A percentile compares a stretch with the other conserved stretches of the same genome.
phyloP scores from a whole-genome alignment of 2,797 vertebrate genomes.

The Huso huso region DNA sequence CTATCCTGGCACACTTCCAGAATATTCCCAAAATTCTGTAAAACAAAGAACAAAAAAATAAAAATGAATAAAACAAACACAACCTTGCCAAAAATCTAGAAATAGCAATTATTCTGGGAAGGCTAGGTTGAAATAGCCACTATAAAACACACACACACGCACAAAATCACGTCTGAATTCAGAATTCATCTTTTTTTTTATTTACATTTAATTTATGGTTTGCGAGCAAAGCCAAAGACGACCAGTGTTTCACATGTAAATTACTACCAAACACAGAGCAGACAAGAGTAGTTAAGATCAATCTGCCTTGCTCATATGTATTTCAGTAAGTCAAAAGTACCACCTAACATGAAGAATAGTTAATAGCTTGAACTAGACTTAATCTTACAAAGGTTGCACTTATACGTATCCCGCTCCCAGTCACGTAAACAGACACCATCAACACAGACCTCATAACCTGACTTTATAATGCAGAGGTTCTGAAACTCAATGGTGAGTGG shows the following conservation, averaged over 20 bases:
- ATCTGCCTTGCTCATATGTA: background rate
- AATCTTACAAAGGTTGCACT: background rate
- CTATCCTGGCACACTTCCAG: constrained; percentile 95
- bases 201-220: background rate
- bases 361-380: background rate
- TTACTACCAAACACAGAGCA: background rate
- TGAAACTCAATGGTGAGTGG: too few relatives aligned
- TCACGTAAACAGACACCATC: too few relatives aligned
- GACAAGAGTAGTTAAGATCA: background rate
- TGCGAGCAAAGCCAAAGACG: background rate
- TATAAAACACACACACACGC: too few relatives aligned
- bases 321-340: background rate
- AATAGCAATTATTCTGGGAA: too few relatives aligned
- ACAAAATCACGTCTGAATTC: too few relatives aligned
- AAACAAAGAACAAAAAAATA: constrained; percentile 29
- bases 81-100: too few relatives aligned
- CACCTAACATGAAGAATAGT: background rate
- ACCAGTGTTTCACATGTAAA: background rate
- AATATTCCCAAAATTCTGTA: constrained; percentile 82
- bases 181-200: too few relatives aligned
- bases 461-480: too few relatives aligned
- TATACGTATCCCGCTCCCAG: background rate
- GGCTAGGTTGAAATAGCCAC: too few relatives aligned
- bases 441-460: too few relatives aligned
- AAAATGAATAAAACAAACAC: background rate